phyloP scores from a whole-genome alignment of 2,113 vertebrate species.

The Oceanodroma tethys region DNA sequence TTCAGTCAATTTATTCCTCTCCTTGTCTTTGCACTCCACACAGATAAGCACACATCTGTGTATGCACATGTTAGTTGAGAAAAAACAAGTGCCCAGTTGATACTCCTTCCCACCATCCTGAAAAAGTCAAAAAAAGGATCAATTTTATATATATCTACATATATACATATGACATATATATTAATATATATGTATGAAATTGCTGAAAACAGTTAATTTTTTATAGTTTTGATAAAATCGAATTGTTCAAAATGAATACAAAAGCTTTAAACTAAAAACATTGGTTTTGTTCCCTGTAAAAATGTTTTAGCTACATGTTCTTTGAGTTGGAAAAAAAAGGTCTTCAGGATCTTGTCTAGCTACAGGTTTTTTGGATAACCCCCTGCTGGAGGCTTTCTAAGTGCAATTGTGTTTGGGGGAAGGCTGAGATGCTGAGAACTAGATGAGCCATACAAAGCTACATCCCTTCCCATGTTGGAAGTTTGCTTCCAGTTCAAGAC shows the following conservation, averaged over 20 bases:
- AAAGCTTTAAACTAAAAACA: slow-evolving; percentile 16
- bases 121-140: neutral
- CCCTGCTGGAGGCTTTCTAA: neutral
- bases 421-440: neutral
- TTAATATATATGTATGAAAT: neutral
- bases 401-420: slow-evolving; percentile 36
- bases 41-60: neutral
- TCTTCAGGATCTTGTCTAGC: neutral
- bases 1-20: neutral
- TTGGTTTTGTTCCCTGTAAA: neutral
- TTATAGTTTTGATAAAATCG: neutral
- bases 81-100: neutral
- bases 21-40: slow-evolving; percentile 22
- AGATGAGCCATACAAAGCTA: neutral
- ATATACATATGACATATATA: neutral
- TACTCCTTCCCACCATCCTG: neutral
- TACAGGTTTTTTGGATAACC: neutral
- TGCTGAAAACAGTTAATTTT: neutral
- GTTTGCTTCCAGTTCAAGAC: neutral
- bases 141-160: neutral
- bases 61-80: neutral
- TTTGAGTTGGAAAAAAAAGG: neutral
- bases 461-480: neutral
- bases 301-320: neutral
- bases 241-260: neutral